Percentiles rank a stretch among this genome's conserved stretches.
Conservation (phyloP, 2,797 vertebrate species). For the Darevskia mixta region DNA sequence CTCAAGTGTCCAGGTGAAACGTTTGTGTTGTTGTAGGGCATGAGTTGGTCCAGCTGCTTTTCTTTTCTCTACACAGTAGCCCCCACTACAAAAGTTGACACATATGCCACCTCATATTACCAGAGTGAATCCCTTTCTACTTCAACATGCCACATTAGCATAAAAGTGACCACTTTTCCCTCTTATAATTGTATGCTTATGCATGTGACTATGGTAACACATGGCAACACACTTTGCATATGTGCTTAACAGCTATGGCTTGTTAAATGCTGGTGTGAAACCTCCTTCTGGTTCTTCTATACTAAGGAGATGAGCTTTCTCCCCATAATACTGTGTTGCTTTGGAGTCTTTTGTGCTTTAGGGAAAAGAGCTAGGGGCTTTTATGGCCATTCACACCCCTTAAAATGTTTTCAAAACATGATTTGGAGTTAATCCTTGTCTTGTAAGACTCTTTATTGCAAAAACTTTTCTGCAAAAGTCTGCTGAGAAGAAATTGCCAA, state of each 20-base stretch:
- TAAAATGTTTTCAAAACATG: conserved; percentile 36
- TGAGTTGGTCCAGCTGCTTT: background rate
- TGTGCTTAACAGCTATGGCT: background rate
- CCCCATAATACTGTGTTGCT: background rate
- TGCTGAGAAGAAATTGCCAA: conserved; percentile 21
- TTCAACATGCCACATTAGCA: background rate
- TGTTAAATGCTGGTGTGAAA: background rate
- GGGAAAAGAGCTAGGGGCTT: background rate
- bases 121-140: background rate
- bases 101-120: background rate
- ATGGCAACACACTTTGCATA: background rate
- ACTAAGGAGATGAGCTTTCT: background rate
- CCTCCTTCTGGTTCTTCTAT: background rate
- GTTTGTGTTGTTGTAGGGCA: too few relatives aligned
- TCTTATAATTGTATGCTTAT: background rate
- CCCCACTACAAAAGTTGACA: too few relatives aligned
- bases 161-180: background rate
- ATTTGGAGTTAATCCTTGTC: conserved; percentile 16
- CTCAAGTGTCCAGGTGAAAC: background rate
- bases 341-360: background rate
- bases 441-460: background rate
- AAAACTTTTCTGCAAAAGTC: background rate
- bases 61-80: background rate
- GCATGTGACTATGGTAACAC: background rate
- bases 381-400: background rate